phyloP scores from a whole-genome alignment of 1,140 invertebrate genomes.

The Berghia stephanieae region DNA sequence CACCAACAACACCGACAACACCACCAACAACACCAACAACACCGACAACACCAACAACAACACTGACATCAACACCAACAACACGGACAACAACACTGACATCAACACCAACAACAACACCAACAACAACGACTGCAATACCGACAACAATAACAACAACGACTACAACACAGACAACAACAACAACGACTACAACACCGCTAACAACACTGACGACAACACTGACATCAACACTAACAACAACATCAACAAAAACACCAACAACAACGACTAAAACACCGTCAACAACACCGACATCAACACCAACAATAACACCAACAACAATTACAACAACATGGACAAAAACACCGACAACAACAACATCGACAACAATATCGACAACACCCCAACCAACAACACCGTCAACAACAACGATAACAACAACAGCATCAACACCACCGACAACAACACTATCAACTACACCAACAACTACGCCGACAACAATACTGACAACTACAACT shows the following conservation, averaged over 20 bases:
- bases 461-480: slow-evolving; percentile 17
- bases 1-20: not conserved
- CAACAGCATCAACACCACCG: slow-evolving; percentile 16
- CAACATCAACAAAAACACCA: too few relatives aligned
- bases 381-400: slow-evolving; percentile 24
- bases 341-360: slow-evolving; percentile 23
- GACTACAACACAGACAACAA: too few relatives aligned
- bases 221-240: too few relatives aligned
- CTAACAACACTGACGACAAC: too few relatives aligned
- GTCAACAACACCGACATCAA: too few relatives aligned
- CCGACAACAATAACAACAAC: too few relatives aligned
- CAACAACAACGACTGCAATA: too few relatives aligned
- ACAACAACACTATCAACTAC: slow-evolving; percentile 3
- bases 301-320: slow-evolving; percentile 16
- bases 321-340: slow-evolving; percentile 14
- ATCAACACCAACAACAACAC: too few relatives aligned
- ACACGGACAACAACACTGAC: too few relatives aligned
- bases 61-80: too few relatives aligned
- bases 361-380: slow-evolving; percentile 17
- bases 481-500: slow-evolving; percentile 18
- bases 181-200: too few relatives aligned
- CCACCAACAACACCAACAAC: not conserved
- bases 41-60: not conserved
- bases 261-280: too few relatives aligned
- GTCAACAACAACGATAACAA: slow-evolving; percentile 27